These are phyloP conservation scores for Zeugodacus cucurbitae DNA, from an alignment of 1,140 invertebrate genomes.

Conservation along the genomic window DNA sequence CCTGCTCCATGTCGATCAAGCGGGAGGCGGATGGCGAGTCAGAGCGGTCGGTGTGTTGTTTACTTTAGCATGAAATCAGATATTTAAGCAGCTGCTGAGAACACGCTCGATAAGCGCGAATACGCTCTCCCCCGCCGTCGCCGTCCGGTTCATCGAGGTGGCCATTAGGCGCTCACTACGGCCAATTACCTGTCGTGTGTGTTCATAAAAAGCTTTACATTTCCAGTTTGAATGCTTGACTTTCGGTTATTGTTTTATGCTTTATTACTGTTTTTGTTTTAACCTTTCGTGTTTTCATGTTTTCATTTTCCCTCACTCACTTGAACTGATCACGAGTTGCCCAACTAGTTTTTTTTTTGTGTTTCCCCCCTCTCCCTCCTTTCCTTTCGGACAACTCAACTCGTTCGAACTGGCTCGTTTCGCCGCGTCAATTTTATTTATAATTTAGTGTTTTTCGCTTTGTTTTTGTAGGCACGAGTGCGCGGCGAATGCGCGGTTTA, in stretches of 20 bases:
- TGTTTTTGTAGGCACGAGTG: neutral
- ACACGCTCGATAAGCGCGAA: neutral
- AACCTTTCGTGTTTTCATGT: neutral
- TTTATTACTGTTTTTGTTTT: neutral
- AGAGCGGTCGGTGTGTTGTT: neutral
- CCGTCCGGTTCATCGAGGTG: neutral
- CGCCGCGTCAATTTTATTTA: neutral
- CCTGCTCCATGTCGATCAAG: neutral
- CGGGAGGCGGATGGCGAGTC: neutral
- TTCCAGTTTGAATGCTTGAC: neutral
- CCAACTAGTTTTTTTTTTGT: neutral
- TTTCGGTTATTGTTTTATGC: neutral
- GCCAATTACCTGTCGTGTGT: neutral
- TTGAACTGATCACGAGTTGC: neutral
- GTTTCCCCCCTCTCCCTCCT: neutral
- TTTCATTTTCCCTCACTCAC: neutral
- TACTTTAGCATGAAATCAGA: slow-evolving; percentile 26
- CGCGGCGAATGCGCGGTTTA: neutral
- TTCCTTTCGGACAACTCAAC: neutral
- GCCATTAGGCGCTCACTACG: neutral
- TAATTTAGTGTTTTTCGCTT: no score
- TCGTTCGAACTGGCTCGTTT: neutral
- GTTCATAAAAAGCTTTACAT: neutral
- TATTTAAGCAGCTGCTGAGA: slow-evolving; percentile 17
- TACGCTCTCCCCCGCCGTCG: neutral